These are phyloP conservation scores for Corythornis madagascariensis DNA, from an alignment of 2,113 vertebrate species.

Conservation along the genomic window DNA sequence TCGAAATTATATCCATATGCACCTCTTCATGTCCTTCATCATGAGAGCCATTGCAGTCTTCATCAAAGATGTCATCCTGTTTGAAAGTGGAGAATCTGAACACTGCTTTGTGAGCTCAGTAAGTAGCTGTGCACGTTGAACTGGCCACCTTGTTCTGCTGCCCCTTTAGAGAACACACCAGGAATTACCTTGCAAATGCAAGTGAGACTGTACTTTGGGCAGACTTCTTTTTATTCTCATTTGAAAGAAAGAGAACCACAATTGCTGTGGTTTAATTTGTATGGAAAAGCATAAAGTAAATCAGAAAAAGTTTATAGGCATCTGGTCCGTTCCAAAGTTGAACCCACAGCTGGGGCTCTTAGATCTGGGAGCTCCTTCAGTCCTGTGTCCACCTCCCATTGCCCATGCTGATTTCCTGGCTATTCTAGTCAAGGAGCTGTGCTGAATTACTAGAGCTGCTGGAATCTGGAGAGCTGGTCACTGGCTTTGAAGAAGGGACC, in stretches of 20 bases:
- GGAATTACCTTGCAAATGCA: not conserved
- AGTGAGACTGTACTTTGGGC: not conserved
- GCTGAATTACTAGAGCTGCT: not conserved
- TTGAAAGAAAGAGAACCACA: not conserved
- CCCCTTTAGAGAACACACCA: not conserved
- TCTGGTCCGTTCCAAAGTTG: not conserved
- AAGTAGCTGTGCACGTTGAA: constrained; percentile 49
- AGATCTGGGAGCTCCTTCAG: not conserved
- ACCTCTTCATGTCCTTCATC: constrained; percentile 94
- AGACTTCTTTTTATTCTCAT: not conserved
- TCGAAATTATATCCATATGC: constrained; percentile 94
- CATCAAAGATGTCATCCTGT: constrained; percentile 90
- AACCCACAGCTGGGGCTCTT: not conserved
- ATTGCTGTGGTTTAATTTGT: not conserved
- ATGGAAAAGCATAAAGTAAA: not conserved
- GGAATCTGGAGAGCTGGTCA: not conserved
- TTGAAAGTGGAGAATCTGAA: constrained; percentile 81
- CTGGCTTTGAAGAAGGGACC: not conserved
- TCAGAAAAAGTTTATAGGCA: not conserved
- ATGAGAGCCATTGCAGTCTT: constrained; percentile 91
- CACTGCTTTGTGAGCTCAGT: constrained; percentile 85
- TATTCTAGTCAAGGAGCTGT: not conserved
- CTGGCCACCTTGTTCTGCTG: not conserved
- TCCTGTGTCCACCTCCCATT: not conserved
- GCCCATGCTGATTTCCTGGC: not conserved